These are phyloP conservation scores for Synergus japonicus DNA, from an alignment of 2,888 invertebrate genomes.

Conservation along the genomic window DNA sequence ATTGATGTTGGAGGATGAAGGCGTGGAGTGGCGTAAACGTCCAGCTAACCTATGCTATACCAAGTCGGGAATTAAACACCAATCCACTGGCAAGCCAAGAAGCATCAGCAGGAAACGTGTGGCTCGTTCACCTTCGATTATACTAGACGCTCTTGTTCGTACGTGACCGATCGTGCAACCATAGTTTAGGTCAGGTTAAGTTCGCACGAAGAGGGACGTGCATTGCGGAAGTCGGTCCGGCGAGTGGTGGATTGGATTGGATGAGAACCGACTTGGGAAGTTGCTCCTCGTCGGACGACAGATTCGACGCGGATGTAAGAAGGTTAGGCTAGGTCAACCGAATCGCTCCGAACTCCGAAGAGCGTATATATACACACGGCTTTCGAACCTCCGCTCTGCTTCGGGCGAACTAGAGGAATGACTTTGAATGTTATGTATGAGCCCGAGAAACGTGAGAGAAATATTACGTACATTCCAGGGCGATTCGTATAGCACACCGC, in stretches of 20 bases:
- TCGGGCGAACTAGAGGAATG: slow-evolving; percentile 31
- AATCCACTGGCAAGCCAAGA: slow-evolving; percentile 1
- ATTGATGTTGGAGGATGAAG: background rate
- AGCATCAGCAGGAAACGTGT: slow-evolving; percentile 12
- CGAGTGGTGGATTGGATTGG: slow-evolving; percentile 34
- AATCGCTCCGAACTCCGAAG: slow-evolving; percentile 11
- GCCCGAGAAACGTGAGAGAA: slow-evolving; percentile 34
- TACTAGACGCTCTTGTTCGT: slow-evolving; percentile 45
- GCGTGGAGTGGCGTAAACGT: slow-evolving; percentile 1
- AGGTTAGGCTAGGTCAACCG: slow-evolving; percentile 51
- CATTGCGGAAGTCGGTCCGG: slow-evolving; percentile 26
- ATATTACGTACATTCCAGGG: slow-evolving; percentile 22
- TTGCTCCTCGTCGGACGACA: slow-evolving; percentile 51
- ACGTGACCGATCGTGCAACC: slow-evolving; percentile 51
- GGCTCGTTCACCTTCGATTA: slow-evolving; percentile 37
- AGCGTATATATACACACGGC: slow-evolving; percentile 12
- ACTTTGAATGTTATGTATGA: slow-evolving; percentile 39
- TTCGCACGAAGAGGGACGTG: slow-evolving; percentile 30
- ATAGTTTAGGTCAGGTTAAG: slow-evolving; percentile 23
- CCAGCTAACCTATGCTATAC: background rate
- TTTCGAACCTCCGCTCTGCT: slow-evolving; percentile 6
- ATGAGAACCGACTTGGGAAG: slow-evolving; percentile 53
- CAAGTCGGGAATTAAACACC: slow-evolving; percentile 13
- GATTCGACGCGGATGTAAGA: slow-evolving; percentile 54
- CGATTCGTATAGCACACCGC: slow-evolving; percentile 11